Evolutionary conservation across 2,888 invertebrate species (phyloP).

Genomic region (Mythimna loreyi): DNA sequence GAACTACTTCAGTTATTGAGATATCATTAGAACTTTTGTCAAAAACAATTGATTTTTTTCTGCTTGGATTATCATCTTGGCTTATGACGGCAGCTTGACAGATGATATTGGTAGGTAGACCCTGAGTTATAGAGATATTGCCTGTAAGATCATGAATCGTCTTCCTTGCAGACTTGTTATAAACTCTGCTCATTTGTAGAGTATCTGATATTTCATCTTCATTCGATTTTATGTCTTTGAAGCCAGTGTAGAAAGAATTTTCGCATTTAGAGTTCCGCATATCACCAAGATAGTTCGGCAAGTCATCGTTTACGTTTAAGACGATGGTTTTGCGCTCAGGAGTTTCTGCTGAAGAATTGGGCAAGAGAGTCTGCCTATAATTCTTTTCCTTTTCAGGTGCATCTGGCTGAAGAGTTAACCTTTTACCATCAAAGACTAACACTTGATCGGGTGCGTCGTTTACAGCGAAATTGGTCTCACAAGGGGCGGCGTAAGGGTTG

Average conservation of each 20-base stretch:
- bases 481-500: slow-evolving; percentile 79
- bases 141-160: slow-evolving; percentile 58
- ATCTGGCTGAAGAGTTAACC: slow-evolving; percentile 76
- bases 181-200: slow-evolving; percentile 29
- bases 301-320: slow-evolving; percentile 79
- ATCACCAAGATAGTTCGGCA: slow-evolving; percentile 77
- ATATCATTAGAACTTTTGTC: slow-evolving; percentile 64
- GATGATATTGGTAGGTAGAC: slow-evolving; percentile 62
- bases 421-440: slow-evolving; percentile 84
- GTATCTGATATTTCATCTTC: slow-evolving; percentile 43
- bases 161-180: slow-evolving; percentile 43
- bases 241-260: slow-evolving; percentile 31
- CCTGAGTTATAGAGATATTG: slow-evolving; percentile 72
- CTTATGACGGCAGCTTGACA: background rate
- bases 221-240: slow-evolving; percentile 27
- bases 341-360: slow-evolving; percentile 47
- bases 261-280: slow-evolving; percentile 50
- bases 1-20: slow-evolving; percentile 55
- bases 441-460: slow-evolving; percentile 79
- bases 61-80: slow-evolving; percentile 40
- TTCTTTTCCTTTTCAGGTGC: slow-evolving; percentile 58
- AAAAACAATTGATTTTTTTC: slow-evolving; percentile 65
- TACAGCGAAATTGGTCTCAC: slow-evolving; percentile 78
- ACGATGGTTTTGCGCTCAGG: slow-evolving; percentile 79
- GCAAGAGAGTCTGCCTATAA: slow-evolving; percentile 63